A percentile compares a stretch with the other conserved stretches of the same genome.
These are phyloP conservation scores for Odiellus spinosus DNA, from an alignment of 2,888 invertebrate genomes.

Conservation along the genomic window DNA sequence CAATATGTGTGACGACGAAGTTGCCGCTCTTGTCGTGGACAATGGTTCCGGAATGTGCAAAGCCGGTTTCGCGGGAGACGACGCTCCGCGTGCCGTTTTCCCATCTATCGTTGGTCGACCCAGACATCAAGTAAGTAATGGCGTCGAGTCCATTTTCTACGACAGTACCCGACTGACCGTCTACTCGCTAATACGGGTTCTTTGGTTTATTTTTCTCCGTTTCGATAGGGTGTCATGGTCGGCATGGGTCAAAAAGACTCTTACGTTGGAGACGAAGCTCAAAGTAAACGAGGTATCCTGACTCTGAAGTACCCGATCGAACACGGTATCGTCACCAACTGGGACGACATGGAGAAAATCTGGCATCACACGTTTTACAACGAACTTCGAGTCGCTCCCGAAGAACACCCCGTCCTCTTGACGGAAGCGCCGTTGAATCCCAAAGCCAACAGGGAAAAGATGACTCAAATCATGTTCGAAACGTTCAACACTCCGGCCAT, in stretches of 20 bases:
- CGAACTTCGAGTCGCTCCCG: conserved; percentile 34
- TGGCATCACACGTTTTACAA: conserved; percentile 35
- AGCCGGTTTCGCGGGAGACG: conserved; percentile 37
- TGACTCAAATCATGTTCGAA: conserved; percentile 50
- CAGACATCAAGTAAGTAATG: conserved; percentile 27
- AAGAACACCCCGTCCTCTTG: conserved; percentile 52
- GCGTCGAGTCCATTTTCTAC: too few relatives aligned
- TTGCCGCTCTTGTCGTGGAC: conserved; percentile 34
- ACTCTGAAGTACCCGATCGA: conserved; percentile 39
- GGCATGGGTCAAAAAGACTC: conserved; percentile 97
- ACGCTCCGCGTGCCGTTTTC: conserved; percentile 36
- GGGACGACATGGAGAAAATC: conserved; percentile 37
- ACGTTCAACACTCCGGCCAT: conserved; percentile 83
- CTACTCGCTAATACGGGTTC: conserved; percentile 36
- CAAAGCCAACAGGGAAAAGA: conserved; percentile 81
- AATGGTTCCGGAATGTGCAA: conserved; percentile 36
- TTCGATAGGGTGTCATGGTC: conserved; percentile 51
- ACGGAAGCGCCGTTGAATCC: conserved; percentile 84
- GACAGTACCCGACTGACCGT: conserved; percentile 50
- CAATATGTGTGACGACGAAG: conserved; percentile 31
- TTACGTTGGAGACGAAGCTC: conserved; percentile 91
- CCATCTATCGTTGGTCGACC: conserved; percentile 35
- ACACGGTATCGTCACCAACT: conserved; percentile 39
- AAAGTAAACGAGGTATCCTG: conserved; percentile 51
- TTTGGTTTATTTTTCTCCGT: neutral